Conservation (phyloP, 1,140 invertebrate genomes). For the Frieseomelitta varia region DNA sequence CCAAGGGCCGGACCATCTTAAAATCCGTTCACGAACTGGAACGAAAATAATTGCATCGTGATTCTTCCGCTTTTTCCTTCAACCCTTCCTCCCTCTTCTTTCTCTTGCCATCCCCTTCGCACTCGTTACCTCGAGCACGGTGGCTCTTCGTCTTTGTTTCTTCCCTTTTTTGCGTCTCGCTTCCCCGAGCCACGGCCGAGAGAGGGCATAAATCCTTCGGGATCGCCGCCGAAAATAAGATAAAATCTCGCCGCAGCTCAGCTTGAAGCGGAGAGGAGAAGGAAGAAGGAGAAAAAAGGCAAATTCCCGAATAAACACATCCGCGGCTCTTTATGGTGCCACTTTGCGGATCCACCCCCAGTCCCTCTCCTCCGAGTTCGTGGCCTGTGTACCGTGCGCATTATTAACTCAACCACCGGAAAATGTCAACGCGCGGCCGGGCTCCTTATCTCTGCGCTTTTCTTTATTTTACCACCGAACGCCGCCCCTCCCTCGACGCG, state of each 20-base stretch:
- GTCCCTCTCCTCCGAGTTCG: constrained; percentile 32
- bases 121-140: background rate
- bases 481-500: constrained; percentile 10
- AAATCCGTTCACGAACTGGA: constrained; percentile 72
- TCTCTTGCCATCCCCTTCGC: background rate
- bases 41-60: constrained; percentile 77
- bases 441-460: constrained; percentile 64
- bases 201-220: constrained; percentile 78
- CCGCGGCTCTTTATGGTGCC: constrained; percentile 78
- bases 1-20: constrained; percentile 52
- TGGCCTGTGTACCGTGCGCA: constrained; percentile 77
- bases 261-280: constrained; percentile 29
- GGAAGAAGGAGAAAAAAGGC: constrained; percentile 75
- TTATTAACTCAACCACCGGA: constrained; percentile 82
- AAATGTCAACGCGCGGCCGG: constrained; percentile 77
- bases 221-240: constrained; percentile 80
- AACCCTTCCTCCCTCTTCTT: constrained; percentile 25
- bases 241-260: constrained; percentile 72
- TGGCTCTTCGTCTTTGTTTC: constrained; percentile 8
- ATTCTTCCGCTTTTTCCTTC: constrained; percentile 63
- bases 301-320: constrained; percentile 82
- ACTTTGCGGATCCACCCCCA: constrained; percentile 71
- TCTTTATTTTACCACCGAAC: constrained; percentile 73
- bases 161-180: constrained; percentile 14
- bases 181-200: constrained; percentile 62